Conservation (phyloP, 2,888 invertebrate species). For the Ochropacha duplaris region DNA sequence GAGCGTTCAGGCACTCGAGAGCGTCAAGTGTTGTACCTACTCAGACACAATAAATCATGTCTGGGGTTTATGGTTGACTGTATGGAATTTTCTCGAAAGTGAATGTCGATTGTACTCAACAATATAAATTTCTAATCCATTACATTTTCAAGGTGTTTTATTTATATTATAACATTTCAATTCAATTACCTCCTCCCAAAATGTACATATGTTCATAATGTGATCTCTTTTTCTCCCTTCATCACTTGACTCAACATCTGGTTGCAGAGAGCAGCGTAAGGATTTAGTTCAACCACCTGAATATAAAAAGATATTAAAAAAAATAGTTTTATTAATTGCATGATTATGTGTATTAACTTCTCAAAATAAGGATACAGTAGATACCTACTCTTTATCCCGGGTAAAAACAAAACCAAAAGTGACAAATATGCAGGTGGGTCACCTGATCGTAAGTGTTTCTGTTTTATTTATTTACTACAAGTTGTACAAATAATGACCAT, state of each 20-base stretch:
- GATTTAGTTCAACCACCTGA: conserved; percentile 93
- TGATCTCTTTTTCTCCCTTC: conserved; percentile 73
- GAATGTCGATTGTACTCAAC: conserved; percentile 79
- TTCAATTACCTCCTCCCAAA: neutral
- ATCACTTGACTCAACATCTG: conserved; percentile 94
- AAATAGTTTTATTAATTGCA: no score
- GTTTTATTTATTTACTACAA: no score
- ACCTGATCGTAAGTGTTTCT: no score
- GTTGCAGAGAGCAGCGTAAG: conserved; percentile 97
- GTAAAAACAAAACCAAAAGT: no score
- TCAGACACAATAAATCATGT: conserved; percentile 32
- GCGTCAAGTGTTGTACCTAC: conserved; percentile 23
- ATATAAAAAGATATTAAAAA: no score
- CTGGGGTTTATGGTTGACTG: conserved; percentile 41
- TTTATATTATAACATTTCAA: conserved; percentile 29
- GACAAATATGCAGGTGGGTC: no score
- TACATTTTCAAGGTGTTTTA: conserved; percentile 69
- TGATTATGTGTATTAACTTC: no score
- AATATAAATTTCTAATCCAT: conserved; percentile 83
- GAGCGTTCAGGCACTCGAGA: conserved; percentile 34
- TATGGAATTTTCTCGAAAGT: conserved; percentile 64
- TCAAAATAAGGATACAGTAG: no score
- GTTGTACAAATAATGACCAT: no score
- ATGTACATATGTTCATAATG: conserved; percentile 36
- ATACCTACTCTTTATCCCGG: no score